Evolutionary conservation across 2,888 invertebrate genomes (phyloP).

Genomic region (Hipparchia sbordonii): DNA sequence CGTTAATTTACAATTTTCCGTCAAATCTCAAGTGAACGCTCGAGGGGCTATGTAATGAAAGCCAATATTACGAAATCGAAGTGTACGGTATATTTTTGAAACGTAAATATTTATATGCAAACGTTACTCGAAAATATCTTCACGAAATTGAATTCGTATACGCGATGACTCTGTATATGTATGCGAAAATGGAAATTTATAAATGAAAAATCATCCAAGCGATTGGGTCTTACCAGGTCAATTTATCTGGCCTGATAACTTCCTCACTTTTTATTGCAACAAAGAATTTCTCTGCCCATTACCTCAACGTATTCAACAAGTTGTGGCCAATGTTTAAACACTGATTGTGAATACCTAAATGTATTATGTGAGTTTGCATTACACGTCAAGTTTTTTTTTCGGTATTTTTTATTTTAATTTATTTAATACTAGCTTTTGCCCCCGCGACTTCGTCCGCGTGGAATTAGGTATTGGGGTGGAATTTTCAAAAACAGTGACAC

Average conservation of each 20-base stretch:
- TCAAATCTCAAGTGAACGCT: constrained; percentile 15
- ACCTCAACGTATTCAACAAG: no score
- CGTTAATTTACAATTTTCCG: constrained; percentile 38
- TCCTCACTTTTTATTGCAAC: no score
- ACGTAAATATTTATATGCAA: constrained; percentile 24
- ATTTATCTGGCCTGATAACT: background rate
- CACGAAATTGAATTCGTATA: constrained; percentile 8
- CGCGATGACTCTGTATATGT: background rate
- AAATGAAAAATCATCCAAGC: background rate
- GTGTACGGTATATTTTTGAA: constrained; percentile 24
- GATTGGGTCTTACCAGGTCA: background rate
- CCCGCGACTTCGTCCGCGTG: no score
- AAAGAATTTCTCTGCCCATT: no score
- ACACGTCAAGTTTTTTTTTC: no score
- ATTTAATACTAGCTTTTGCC: no score
- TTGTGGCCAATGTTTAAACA: no score
- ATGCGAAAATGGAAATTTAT: background rate
- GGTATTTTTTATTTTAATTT: no score
- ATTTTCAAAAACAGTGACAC: no score
- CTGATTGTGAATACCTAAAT: no score
- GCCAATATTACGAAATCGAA: constrained; percentile 33
- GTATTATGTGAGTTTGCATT: no score
- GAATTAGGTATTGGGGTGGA: no score
- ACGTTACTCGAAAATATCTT: constrained; percentile 20
- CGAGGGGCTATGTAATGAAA: constrained; percentile 24